Evolutionary conservation across 2,888 invertebrate species (phyloP).

Genomic region (Orchesellides sinensis): DNA sequence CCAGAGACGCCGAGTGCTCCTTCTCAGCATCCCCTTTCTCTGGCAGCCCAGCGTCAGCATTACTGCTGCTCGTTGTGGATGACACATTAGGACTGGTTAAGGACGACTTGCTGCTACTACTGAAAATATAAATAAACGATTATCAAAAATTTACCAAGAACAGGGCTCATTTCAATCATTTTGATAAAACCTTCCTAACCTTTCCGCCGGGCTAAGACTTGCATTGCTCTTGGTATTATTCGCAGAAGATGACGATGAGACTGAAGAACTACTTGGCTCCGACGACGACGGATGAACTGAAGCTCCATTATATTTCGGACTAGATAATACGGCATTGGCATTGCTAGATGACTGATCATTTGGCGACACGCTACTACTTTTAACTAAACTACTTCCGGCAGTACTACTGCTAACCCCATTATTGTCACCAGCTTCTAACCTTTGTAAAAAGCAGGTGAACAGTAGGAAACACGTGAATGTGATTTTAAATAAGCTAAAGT

Average conservation of each 20-base stretch:
- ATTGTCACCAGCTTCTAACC: neutral
- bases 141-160: neutral
- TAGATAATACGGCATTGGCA: conserved; percentile 1
- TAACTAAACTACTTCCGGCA: neutral
- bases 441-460: neutral
- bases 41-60: conserved; percentile 82
- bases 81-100: conserved; percentile 33
- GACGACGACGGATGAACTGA: conserved; percentile 30
- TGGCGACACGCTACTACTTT: neutral
- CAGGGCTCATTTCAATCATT: neutral
- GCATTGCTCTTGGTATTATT: neutral
- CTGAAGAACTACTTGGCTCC: neutral
- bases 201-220: neutral
- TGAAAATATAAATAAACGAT: neutral
- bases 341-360: neutral
- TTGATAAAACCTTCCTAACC: neutral
- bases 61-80: conserved; percentile 31
- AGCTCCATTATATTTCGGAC: conserved; percentile 54
- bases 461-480: no score
- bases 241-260: no score
- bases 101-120: conserved; percentile 9
- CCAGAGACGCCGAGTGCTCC: conserved; percentile 97
- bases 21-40: conserved; percentile 95
- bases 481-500: no score
- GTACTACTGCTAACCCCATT: conserved; percentile 24